Base-by-base conservation (phyloP, 64 coral and sea anemone species). In the Hydrozoanthus tunicans region DNA sequence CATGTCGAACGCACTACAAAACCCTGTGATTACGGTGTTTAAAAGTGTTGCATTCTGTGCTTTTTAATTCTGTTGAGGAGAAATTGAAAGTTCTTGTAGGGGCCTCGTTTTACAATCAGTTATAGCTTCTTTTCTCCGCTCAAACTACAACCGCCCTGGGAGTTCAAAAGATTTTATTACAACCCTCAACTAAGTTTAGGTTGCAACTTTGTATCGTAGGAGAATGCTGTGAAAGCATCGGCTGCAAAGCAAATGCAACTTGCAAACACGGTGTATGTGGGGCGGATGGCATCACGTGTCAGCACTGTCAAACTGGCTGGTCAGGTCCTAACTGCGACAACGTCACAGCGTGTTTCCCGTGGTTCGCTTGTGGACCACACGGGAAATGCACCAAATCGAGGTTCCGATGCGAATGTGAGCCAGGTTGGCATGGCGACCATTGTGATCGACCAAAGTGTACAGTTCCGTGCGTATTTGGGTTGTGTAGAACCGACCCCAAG, bases 341-440 rank as follows among this genome's bases (percentile, higher is more conserved):
- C 6, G 82, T 91, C 5, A 90, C 82, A 9, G 52, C 81, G 23
- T 82, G 92, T 12, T 90, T 94, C 82, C 89, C 95, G 14, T 96
- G 95, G 95, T 90, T 96, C 6, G 10, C 92, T 52, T 96, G 95
- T 91, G 86, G 73, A 12, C 84, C 69, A 27, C 95, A 94, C 83
- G 95, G 95, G 7, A 53, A 76, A 12, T 96, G 95, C 68, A 72
- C 60, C 13, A 94, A 93, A 91, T 91, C 95, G 9, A 93, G 92
- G 91, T 93, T 93, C 59, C 76, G 56, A 25, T 96, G 95, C 62
- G 92, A 96, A 32, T 96, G 95, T 83, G 95, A 96, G 51, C 83
- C 95, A 14, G 95, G 95, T 15, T 96, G 95, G 95, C 66, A 91
- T 56, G 95, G 95, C 23, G 95, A 96, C 90, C 89, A 91, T 55